These are phyloP conservation scores for Trachymyrmex septentrionalis DNA, from an alignment of 1,140 invertebrate species.

Conservation along the genomic window DNA sequence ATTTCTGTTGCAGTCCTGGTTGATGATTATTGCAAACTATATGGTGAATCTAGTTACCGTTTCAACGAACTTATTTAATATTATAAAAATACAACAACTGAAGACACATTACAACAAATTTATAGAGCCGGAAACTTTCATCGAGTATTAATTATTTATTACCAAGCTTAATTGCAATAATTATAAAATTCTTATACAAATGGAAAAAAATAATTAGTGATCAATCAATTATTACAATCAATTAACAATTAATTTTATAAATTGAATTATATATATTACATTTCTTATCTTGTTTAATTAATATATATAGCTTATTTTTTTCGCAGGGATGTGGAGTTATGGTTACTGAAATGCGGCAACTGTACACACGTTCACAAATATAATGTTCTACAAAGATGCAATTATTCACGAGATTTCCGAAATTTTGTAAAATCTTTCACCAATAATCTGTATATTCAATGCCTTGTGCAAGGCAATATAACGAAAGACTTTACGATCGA, in stretches of 20 bases:
- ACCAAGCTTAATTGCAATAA: neutral
- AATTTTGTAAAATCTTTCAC: constrained; percentile 88
- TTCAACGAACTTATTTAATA: constrained; percentile 88
- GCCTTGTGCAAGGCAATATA: constrained; percentile 93
- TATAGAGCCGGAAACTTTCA: constrained; percentile 90
- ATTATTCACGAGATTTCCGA: too few relatives aligned
- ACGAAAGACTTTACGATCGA: constrained; percentile 88
- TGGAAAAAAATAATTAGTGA: constrained; percentile 41
- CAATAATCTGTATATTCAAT: constrained; percentile 89
- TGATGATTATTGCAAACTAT: constrained; percentile 89
- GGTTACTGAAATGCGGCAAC: constrained; percentile 89
- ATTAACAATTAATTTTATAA: neutral
- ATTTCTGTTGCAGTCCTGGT: constrained; percentile 87
- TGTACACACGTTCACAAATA: constrained; percentile 90
- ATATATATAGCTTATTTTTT: neutral
- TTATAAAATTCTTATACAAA: constrained; percentile 27
- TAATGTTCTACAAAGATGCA: constrained; percentile 88
- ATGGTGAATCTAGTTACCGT: constrained; percentile 87
- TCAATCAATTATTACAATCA: too few relatives aligned
- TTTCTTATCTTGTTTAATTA: too few relatives aligned
- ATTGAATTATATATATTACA: too few relatives aligned
- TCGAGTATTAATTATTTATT: constrained; percentile 86
- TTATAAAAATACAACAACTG: constrained; percentile 89
- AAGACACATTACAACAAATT: constrained; percentile 91
- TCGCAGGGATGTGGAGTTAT: constrained; percentile 89